A percentile compares a stretch with the other conserved stretches of the same genome.
Conservation (phyloP, 2,113 vertebrate genomes). For the Lynx canadensis region DNA sequence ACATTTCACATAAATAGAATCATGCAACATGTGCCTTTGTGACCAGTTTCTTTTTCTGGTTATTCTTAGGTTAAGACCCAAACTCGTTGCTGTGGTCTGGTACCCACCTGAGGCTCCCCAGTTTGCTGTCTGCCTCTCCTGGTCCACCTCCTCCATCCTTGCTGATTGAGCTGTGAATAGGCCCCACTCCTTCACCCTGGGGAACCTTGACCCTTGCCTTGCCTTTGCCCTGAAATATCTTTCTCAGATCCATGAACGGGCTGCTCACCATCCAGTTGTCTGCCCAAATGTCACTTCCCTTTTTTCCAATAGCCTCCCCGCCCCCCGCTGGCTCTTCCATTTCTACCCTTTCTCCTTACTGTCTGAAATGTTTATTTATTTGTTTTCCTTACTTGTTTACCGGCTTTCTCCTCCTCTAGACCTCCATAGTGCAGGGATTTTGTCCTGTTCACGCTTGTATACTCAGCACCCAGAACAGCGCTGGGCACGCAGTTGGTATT, state of each 20-base stretch:
- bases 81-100: not conserved
- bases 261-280: not conserved
- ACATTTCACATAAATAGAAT: not conserved
- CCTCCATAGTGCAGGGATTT: not conserved
- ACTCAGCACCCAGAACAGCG: not conserved
- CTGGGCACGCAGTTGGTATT: not conserved
- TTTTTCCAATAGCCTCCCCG: not conserved
- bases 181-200: not conserved
- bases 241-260: not conserved
- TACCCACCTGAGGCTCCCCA: not conserved
- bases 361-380: not conserved
- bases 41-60: constrained; percentile 6
- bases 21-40: not conserved
- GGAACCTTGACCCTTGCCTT: not conserved
- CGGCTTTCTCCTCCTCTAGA: not conserved
- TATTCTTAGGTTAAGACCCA: constrained; percentile 32
- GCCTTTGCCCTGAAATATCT: not conserved
- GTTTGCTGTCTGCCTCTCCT: not conserved
- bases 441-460: not conserved
- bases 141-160: not conserved
- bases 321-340: too few species aligned
- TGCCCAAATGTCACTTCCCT: not conserved
- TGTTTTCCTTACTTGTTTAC: not conserved
- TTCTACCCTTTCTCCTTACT: not conserved
- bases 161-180: not conserved